These are phyloP conservation scores for Lagorchestes hirsutus DNA, from an alignment of 2,797 vertebrate genomes.

Conservation along the genomic window DNA sequence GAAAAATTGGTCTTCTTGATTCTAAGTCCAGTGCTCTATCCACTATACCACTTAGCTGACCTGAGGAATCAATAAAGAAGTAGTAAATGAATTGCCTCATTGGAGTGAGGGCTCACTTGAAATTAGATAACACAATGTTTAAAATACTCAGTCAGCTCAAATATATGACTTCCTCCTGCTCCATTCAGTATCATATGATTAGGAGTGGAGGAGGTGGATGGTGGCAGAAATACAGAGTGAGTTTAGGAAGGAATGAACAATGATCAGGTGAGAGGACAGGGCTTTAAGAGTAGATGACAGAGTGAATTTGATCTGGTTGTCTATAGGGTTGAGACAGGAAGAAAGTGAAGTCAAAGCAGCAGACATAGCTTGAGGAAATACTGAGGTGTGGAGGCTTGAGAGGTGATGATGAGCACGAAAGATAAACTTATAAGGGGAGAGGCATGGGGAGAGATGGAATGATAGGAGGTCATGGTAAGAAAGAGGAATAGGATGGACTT, in stretches of 20 bases:
- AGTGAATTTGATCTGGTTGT: neutral
- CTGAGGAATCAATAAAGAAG: no score
- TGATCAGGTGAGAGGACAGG: neutral
- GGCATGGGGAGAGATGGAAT: neutral
- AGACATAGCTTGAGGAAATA: neutral
- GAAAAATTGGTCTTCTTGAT: neutral
- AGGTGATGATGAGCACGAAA: neutral
- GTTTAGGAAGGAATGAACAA: neutral
- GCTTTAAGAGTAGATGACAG: neutral
- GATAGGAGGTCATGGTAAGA: neutral
- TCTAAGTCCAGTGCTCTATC: neutral
- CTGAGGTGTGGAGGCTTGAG: neutral
- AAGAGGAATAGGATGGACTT: neutral
- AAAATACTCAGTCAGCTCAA: neutral
- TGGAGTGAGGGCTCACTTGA: no score
- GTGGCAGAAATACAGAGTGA: neutral
- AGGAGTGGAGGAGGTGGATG: neutral
- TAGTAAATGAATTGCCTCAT: no score
- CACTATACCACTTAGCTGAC: neutral
- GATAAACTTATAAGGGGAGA: neutral
- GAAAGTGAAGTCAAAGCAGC: neutral
- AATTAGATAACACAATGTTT: neutral
- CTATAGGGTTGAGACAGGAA: neutral
- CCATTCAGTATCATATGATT: neutral
- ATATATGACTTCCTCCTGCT: neutral